Base-by-base conservation (phyloP, 92 coral and sea anemone species). In the Porites lobata region DNA sequence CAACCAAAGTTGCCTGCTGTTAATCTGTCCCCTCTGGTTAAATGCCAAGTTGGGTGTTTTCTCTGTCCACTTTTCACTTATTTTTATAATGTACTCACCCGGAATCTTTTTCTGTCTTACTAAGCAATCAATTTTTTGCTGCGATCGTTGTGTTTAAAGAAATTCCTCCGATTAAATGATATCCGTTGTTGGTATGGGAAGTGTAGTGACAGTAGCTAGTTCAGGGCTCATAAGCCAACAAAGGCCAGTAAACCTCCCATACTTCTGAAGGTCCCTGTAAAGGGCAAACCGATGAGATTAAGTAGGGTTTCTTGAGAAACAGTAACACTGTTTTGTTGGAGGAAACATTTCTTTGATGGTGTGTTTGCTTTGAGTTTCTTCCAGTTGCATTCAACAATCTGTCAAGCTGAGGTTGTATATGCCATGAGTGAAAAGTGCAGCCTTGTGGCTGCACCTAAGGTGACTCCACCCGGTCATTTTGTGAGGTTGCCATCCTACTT, bases 191-290 rank as follows among this genome's bases (percentile, higher is more conserved):
- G 69, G 85, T 18, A 70, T 61, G 0, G 86, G 72, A 9, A 87
- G 72, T 52, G 56, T 20, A 52, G 74, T 61, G 61, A 54, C 38
- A 24, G 87, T 78, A 62, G 85, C 86, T 61, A 87, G 90, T 62
- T 91, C 84, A 62, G 92, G 89, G 67, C 81, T 77, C 89, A 85
- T 85, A n/a, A 81, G 70, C 91, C 91, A 90, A 15, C 88, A 86
- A 9, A 86, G 79, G 10, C 93, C 93, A n/a, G 93, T 86, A 52
- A 86, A 90, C 69, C 78, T 80, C 61, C 93, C 85, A 75, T 90
- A 86, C 47, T 73, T 61, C 8, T 51, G 17, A 4, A 86, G 38
- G 63, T 81, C 83, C 18, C 50, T 53, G 59, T 65, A 86, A n/a
- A 90, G 71, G 20, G 80, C 76, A 20, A 50, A 53, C 43, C 72